A percentile compares a stretch with the other conserved stretches of the same genome.
Conservation (phyloP, 1,140 invertebrate species). For the Bombus waltoni region DNA sequence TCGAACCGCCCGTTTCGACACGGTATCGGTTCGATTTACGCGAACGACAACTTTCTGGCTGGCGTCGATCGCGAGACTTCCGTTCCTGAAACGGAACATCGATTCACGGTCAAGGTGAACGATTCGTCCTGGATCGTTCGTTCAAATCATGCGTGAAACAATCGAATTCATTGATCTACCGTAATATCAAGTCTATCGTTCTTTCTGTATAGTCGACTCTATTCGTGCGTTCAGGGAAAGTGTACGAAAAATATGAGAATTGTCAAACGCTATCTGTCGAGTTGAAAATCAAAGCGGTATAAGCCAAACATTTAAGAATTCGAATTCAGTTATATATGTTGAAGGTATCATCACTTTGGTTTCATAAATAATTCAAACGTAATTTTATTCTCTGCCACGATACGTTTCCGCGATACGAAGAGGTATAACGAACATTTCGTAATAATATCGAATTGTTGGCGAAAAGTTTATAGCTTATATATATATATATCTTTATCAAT, state of each 20-base stretch:
- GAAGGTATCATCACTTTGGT: too few species aligned
- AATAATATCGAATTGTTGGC: too few species aligned
- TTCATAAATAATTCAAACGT: too few species aligned
- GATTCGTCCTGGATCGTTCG: not conserved
- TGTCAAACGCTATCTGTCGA: not conserved
- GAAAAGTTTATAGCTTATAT: too few species aligned
- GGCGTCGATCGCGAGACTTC: not conserved
- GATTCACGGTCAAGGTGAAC: not conserved
- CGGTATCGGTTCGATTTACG: constrained; percentile 23
- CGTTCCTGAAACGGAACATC: constrained; percentile 6
- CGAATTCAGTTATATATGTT: too few species aligned
- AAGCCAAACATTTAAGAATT: not conserved
- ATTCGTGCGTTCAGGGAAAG: not conserved
- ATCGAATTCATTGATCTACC: not conserved
- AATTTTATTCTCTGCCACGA: too few species aligned
- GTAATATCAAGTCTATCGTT: not conserved
- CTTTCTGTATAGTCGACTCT: not conserved
- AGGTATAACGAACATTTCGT: too few species aligned
- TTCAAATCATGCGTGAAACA: not conserved
- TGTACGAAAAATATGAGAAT: not conserved
- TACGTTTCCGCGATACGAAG: too few species aligned
- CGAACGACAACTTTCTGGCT: not conserved
- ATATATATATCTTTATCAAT: too few species aligned
- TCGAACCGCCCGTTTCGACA: not conserved
- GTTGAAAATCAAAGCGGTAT: not conserved